Percentiles rank a stretch among this genome's conserved stretches.
phyloP scores from a whole-genome alignment of 2,888 invertebrate species.

The Protophormia terraenovae region DNA sequence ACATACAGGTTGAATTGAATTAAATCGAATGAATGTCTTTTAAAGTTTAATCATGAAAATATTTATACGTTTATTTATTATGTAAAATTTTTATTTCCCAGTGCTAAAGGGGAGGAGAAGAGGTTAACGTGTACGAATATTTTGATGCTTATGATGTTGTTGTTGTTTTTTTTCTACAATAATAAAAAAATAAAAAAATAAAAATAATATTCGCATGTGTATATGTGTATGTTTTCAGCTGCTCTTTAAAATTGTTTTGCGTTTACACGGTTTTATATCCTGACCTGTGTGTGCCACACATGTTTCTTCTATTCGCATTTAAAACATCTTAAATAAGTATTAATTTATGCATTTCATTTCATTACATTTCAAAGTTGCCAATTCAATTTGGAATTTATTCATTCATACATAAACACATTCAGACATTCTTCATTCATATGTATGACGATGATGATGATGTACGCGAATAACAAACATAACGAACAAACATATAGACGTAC shows the following conservation, averaged over 20 bases:
- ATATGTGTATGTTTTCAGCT: neutral
- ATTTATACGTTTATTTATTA: conserved; percentile 46
- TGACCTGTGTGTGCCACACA: conserved; percentile 49
- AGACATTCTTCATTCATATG: conserved; percentile 51
- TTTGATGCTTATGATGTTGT: neutral
- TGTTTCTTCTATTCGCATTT: conserved; percentile 30
- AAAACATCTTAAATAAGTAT: conserved; percentile 57
- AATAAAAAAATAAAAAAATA: neutral
- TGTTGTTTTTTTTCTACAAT: neutral
- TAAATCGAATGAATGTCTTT: neutral
- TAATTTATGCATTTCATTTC: conserved; percentile 60
- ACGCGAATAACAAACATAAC: conserved; percentile 29
- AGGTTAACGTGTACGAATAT: conserved; percentile 5
- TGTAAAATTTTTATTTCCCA: conserved; percentile 52
- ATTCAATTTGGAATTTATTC: conserved; percentile 50
- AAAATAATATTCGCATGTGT: neutral
- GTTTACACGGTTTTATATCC: conserved; percentile 50
- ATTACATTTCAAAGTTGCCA: conserved; percentile 33
- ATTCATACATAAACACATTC: neutral
- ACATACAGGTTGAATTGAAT: neutral
- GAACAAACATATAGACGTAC: neutral
- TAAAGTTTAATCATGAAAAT: conserved; percentile 30
- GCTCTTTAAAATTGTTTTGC: conserved; percentile 36
- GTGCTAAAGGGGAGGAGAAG: conserved; percentile 24
- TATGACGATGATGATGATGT: no score